These are phyloP conservation scores for Tragopan temminckii DNA, from an alignment of 2,797 vertebrate genomes.

Conservation along the genomic window DNA sequence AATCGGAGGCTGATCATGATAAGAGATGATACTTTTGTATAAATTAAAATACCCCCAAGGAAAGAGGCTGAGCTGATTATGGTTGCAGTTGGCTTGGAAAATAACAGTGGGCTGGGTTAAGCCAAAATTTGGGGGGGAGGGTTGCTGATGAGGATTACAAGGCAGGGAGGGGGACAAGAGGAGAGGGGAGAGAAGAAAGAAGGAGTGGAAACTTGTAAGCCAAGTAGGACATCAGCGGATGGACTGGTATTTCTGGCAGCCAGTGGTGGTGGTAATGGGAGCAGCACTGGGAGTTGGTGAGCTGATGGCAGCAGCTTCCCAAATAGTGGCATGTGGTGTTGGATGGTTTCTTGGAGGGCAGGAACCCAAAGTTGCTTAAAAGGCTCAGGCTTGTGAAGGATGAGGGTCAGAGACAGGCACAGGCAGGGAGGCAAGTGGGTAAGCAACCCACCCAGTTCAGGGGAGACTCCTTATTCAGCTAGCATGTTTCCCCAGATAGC, in stretches of 20 bases:
- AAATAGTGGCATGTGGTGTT: background rate
- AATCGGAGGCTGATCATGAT: slow-evolving; percentile 68
- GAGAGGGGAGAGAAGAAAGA: background rate
- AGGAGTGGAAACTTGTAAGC: background rate
- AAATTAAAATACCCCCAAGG: slow-evolving; percentile 69
- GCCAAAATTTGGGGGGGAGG: background rate
- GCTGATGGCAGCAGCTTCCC: background rate
- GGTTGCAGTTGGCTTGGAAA: slow-evolving; percentile 48
- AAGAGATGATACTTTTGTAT: slow-evolving; percentile 70
- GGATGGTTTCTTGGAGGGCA: background rate
- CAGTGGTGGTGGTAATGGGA: background rate
- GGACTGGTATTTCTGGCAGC: background rate
- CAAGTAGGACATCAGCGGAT: rapidly evolving
- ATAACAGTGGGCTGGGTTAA: slow-evolving; percentile 22
- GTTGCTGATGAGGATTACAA: background rate
- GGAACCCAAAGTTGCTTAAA: background rate
- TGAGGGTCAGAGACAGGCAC: background rate
- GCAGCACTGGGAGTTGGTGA: background rate
- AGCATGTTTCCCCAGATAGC: background rate
- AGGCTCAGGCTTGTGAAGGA: too few species aligned
- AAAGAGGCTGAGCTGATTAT: slow-evolving; percentile 38
- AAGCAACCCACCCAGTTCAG: background rate
- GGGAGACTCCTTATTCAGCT: background rate
- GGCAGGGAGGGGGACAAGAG: background rate
- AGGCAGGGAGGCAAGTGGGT: background rate